Conservation (phyloP, 2,113 vertebrate genomes). For the Corythornis vintsioides region DNA sequence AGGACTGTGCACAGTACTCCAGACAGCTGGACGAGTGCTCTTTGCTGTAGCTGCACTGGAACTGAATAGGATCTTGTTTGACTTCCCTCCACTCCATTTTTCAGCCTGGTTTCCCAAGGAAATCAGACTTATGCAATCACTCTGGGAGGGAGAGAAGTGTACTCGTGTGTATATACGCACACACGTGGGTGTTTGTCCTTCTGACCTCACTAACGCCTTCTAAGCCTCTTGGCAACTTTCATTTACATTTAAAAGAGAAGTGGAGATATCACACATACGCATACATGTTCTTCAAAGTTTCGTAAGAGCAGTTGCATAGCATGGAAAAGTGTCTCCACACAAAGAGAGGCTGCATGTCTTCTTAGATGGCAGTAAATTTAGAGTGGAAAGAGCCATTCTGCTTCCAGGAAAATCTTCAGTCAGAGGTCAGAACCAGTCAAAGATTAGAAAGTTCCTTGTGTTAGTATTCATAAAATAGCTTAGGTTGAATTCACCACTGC, state of each 20-base stretch:
- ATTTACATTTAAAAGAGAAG: neutral
- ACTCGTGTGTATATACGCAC: fast-evolving
- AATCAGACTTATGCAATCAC: conserved; percentile 31
- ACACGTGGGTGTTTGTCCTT: neutral
- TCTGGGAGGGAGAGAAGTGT: neutral
- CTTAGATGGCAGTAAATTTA: conserved; percentile 33
- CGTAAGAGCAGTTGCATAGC: neutral
- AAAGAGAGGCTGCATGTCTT: neutral
- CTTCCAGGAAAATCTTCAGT: conserved; percentile 32
- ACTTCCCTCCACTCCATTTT: conserved; percentile 30
- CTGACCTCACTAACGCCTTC: neutral
- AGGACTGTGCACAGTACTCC: neutral
- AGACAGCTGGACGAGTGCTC: conserved; percentile 2
- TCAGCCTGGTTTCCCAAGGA: conserved; percentile 42
- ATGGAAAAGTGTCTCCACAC: conserved; percentile 1
- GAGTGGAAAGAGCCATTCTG: neutral
- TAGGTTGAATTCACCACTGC: neutral
- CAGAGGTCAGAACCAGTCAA: conserved; percentile 5
- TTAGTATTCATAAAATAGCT: neutral
- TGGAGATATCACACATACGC: neutral
- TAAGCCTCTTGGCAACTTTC: neutral
- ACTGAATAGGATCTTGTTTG: neutral
- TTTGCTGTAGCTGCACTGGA: neutral
- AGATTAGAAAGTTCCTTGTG: neutral
- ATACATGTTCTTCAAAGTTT: conserved; percentile 20